Percentiles rank a stretch among this genome's conserved stretches.
These are phyloP conservation scores for Rhinichthys osculus DNA, from an alignment of 2,797 vertebrate genomes.

Conservation along the genomic window DNA sequence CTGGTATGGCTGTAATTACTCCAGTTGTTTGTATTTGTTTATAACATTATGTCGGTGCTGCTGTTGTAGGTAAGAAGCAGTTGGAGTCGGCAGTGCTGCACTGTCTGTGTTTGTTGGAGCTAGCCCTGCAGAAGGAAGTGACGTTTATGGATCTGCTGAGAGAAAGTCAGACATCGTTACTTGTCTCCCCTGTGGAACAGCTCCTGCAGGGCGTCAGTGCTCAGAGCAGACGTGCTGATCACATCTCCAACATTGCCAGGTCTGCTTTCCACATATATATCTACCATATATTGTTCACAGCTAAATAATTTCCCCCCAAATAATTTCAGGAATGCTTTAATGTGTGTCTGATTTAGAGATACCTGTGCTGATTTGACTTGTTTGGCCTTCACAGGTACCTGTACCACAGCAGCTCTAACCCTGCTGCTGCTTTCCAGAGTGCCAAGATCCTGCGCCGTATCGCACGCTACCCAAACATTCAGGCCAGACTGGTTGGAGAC, in stretches of 20 bases:
- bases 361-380: conserved; percentile 4
- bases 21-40: not conserved
- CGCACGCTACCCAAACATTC: conserved; percentile 94
- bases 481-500: conserved; percentile 93
- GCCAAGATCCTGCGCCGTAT: conserved; percentile 95
- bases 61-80: conserved; percentile 87
- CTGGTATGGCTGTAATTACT: not conserved
- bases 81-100: conserved; percentile 91
- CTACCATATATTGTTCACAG: not conserved
- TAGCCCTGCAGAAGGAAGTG: conserved; percentile 93
- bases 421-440: conserved; percentile 93
- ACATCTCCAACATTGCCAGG: conserved; percentile 96
- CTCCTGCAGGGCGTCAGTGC: conserved; percentile 95
- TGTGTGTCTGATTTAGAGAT: not conserved
- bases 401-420: conserved; percentile 91
- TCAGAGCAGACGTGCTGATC: conserved; percentile 92
- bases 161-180: conserved; percentile 92
- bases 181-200: conserved; percentile 93
- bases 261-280: conserved; percentile 58
- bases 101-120: conserved; percentile 90
- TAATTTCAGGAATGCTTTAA: not conserved
- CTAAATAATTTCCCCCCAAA: not conserved
- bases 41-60: conserved; percentile 7
- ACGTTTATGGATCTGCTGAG: conserved; percentile 94
- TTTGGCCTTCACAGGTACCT: conserved; percentile 83